These are phyloP conservation scores for Catostomus latipinnis DNA, from an alignment of 2,797 vertebrate genomes.

Conservation along the genomic window DNA sequence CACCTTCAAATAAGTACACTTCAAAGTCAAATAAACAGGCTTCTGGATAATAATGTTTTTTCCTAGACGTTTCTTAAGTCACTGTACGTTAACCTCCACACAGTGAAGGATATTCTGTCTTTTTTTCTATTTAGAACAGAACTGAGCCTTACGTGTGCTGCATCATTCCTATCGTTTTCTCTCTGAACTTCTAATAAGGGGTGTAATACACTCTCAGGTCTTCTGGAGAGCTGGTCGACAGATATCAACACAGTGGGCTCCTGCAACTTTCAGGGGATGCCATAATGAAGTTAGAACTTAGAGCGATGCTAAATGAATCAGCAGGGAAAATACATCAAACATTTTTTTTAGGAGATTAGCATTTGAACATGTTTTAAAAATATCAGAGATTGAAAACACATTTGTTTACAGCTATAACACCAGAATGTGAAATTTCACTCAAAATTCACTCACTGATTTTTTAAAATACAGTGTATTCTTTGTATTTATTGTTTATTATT, in stretches of 20 bases:
- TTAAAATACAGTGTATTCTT: too few species aligned
- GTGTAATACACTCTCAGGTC: constrained; percentile 51
- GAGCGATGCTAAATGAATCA: constrained; percentile 58
- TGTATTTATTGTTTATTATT: background rate
- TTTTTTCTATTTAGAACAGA: constrained; percentile 44
- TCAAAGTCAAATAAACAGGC: background rate
- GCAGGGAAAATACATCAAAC: background rate
- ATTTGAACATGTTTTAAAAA: constrained; percentile 36
- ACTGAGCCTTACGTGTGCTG: constrained; percentile 29
- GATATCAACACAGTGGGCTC: constrained; percentile 65
- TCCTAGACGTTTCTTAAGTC: constrained; percentile 33
- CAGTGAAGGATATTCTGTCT: constrained; percentile 44
- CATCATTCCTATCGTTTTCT: constrained; percentile 24
- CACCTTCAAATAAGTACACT: background rate
- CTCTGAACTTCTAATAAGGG: constrained; percentile 41
- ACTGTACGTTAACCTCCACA: constrained; percentile 41
- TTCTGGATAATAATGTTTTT: constrained; percentile 29
- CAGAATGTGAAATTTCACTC: background rate
- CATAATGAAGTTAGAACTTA: constrained; percentile 53
- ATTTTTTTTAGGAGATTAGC: background rate
- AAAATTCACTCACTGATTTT: too few species aligned
- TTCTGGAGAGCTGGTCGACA: constrained; percentile 60
- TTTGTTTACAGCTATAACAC: background rate
- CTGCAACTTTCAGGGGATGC: constrained; percentile 35
- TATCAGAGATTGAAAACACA: too few species aligned